Evolutionary conservation across 2,797 vertebrate genomes (phyloP).

Genomic region (Ataeniobius toweri): DNA sequence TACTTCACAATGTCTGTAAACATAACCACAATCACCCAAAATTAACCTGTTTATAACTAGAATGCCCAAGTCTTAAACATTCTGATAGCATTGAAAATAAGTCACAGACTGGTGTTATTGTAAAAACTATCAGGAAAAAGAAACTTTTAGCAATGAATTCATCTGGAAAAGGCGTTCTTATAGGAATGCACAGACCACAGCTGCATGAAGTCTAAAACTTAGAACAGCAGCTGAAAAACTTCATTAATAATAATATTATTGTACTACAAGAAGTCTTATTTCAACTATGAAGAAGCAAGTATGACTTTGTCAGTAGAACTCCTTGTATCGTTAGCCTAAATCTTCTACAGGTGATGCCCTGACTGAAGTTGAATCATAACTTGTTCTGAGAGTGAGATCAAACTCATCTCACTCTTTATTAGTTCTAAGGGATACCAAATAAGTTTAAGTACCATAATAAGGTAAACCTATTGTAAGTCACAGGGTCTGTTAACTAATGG

Average conservation of each 20-base stretch:
- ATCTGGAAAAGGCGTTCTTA: conserved; percentile 55
- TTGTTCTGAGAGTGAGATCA: not conserved
- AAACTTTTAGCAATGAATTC: conserved; percentile 3
- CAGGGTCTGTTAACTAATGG: not conserved
- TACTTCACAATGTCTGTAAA: not conserved
- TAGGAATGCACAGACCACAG: not conserved
- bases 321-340: not conserved
- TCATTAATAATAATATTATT: not conserved
- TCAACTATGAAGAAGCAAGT: not conserved
- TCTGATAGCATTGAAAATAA: not conserved
- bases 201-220: not conserved
- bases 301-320: not conserved
- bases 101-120: conserved; percentile 1
- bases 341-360: not conserved
- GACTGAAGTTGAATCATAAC: not conserved
- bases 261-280: not conserved
- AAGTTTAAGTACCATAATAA: not conserved
- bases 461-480: not conserved
- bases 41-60: conserved; percentile 33
- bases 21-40: not conserved
- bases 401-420: not conserved
- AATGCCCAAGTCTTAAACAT: not conserved
- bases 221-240: not conserved
- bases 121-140: not conserved
- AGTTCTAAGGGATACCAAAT: not conserved